These are phyloP conservation scores for Clarias pachynema DNA, from an alignment of 2,797 vertebrate species.

Conservation along the genomic window DNA sequence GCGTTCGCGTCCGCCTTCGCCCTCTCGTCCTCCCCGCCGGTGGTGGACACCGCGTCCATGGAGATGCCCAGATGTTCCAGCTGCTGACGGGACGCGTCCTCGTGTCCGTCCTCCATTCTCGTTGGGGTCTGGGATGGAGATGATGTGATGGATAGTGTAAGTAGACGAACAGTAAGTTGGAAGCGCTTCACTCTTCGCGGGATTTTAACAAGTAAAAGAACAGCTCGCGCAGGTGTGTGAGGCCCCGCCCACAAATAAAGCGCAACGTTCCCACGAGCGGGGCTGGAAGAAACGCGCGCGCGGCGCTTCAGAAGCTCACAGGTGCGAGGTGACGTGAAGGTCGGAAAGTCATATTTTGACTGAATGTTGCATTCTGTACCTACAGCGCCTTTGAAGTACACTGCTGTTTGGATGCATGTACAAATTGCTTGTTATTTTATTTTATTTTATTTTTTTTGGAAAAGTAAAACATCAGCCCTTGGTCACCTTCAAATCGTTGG, in stretches of 20 bases:
- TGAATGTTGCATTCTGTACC: slow-evolving; percentile 3
- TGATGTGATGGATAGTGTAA: background rate
- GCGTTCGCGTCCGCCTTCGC: background rate
- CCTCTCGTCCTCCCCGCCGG: slow-evolving; percentile 19
- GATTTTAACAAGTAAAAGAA: background rate
- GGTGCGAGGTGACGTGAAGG: slow-evolving; percentile 45
- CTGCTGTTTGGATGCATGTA: background rate
- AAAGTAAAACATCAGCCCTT: background rate
- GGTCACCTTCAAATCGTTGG: background rate
- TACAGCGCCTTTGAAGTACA: slow-evolving; percentile 22
- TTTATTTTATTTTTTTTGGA: background rate
- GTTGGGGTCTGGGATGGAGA: background rate
- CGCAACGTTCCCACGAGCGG: slow-evolving; percentile 17
- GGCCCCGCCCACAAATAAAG: slow-evolving; percentile 38
- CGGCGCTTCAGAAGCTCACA: slow-evolving; percentile 2
- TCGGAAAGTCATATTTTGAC: slow-evolving; percentile 52
- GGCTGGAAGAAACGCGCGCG: background rate
- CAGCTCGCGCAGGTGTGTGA: slow-evolving; percentile 42
- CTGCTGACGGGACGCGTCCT: background rate
- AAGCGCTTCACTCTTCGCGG: background rate
- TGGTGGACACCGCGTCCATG: slow-evolving; percentile 42
- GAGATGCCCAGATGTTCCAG: slow-evolving; percentile 56
- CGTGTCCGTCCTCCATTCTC: slow-evolving; percentile 23
- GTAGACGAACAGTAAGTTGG: background rate
- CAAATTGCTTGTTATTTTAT: background rate